Conservation (phyloP, 2,888 invertebrate genomes). For the Tenthredo notha region DNA sequence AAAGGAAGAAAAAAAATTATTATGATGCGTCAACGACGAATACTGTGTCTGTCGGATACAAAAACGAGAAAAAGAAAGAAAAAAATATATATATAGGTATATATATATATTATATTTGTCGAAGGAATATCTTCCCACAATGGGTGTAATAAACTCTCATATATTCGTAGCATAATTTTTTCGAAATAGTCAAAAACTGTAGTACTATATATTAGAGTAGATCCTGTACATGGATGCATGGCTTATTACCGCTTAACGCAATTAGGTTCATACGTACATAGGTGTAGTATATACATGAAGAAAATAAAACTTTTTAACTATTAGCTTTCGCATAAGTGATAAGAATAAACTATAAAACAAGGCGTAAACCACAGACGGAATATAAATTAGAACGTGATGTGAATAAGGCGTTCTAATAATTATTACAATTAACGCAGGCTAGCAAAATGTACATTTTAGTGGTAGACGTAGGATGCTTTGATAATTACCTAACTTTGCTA, state of each 20-base stretch:
- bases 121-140: not conserved
- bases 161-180: not conserved
- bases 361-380: not conserved
- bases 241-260: not conserved
- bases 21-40: conserved; percentile 22
- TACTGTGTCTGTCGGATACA: not conserved
- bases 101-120: not conserved
- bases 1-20: not conserved
- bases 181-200: not conserved
- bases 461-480: not conserved
- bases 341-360: conserved; percentile 7
- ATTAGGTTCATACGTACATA: too few species aligned
- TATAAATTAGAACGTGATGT: not conserved
- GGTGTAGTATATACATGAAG: not conserved
- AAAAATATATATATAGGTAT: too few species aligned
- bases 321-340: not conserved
- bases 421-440: conserved; percentile 25
- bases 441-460: not conserved
- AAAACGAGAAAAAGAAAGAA: not conserved
- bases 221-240: not conserved
- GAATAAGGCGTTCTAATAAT: conserved; percentile 23
- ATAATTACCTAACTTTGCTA: conserved; percentile 36
- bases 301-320: not conserved
- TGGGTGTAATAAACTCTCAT: not conserved
- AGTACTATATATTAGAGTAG: not conserved